Evolutionary conservation across 2,888 invertebrate genomes (phyloP).

Genomic region (Zygogramma bicolorata): DNA sequence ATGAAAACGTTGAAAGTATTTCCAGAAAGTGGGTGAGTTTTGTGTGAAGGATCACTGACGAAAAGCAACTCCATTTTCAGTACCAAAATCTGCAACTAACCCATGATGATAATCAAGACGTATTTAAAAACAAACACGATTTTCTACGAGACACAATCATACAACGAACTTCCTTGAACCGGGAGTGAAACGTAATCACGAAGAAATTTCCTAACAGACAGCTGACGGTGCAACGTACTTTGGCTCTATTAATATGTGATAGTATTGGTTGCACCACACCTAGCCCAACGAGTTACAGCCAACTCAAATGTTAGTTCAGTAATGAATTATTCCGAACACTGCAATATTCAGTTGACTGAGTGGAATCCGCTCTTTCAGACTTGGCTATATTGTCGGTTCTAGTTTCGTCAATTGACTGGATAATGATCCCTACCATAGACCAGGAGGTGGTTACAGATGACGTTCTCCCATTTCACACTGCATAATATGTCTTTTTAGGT

Average conservation of each 20-base stretch:
- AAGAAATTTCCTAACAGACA: slow-evolving; percentile 39
- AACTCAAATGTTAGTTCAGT: slow-evolving; percentile 17
- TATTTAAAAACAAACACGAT: not conserved
- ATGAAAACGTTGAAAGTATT: no score
- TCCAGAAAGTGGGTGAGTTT: no score
- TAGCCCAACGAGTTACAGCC: slow-evolving; percentile 42
- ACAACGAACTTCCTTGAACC: not conserved
- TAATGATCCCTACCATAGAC: not conserved
- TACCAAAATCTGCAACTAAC: no score
- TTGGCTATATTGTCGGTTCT: not conserved
- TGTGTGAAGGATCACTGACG: no score
- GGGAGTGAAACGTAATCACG: not conserved
- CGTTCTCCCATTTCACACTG: no score
- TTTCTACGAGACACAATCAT: not conserved
- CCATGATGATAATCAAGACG: no score
- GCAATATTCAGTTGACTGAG: slow-evolving; percentile 18
- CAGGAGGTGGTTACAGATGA: no score
- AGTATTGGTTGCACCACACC: slow-evolving; percentile 57
- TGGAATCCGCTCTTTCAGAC: slow-evolving; percentile 17
- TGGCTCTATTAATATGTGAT: slow-evolving; percentile 60
- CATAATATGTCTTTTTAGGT: no score
- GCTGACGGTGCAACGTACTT: slow-evolving; percentile 57
- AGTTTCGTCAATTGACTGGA: not conserved
- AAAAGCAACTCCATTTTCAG: no score
- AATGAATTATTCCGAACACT: slow-evolving; percentile 26